Evolutionary conservation across 2,888 invertebrate genomes (phyloP), one percentile per base, ranked within the genome.

Genomic region (Drosophila helvetica): DNA sequence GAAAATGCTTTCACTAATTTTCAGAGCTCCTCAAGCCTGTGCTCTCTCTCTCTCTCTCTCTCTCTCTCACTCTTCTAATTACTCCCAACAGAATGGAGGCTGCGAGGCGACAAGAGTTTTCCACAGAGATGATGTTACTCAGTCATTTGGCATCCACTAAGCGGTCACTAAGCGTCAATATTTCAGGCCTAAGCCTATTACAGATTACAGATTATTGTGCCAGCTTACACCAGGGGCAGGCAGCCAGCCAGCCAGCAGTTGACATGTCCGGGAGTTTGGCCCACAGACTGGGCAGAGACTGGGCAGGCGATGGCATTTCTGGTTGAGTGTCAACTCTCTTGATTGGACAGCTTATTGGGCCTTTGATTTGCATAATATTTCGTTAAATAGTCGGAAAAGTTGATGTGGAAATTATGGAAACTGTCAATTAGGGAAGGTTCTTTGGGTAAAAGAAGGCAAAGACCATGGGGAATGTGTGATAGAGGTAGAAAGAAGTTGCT

Each of bases 101-200:
- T 22, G 22, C 22, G 22, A 22, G 22, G 22, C 22, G 22, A 22
- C 22, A 7, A 27, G 55, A 55, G 48, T 51, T 60, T 33, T 33
- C 33, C 27, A 30, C 17, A 27, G 45, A 30, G 43, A 45, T 67
- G 66, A 57, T 57, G 66, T 66, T 66, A 55, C 66, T 70, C 53
- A 63, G 70, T 71, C 67, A 66, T 54, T 82, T 82, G 84, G 84
- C 79, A 81, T 66, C 79, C 83, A 80, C 68, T 80, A 80, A 81
- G 68, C 66, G 66, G 70, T 67, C 70, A 70, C 59, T 73, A 75
- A 75, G 86, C 86, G 74, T 84, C 81, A 81, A 85, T 85, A 85
- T 85, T 84, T 85, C 79, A 85, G 80, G 79, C 47, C 70, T 85
- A 85, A 85, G 86, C 85, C 84, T 84, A 84, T 86, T 85, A 84